Conservation (phyloP, 2,113 vertebrate species). For the Carlito syrichta region DNA sequence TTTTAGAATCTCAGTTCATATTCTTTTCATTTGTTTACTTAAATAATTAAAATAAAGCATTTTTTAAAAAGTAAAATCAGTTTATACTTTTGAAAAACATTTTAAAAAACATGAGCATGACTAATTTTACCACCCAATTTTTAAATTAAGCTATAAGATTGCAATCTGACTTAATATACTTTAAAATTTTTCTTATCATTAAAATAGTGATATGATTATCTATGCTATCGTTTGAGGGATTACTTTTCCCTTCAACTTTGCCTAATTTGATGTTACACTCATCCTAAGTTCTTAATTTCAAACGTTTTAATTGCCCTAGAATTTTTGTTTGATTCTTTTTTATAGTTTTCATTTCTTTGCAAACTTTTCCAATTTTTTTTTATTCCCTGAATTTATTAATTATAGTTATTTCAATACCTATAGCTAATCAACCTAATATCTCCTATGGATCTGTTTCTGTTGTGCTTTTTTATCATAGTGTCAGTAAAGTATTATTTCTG, state of each 20-base stretch:
- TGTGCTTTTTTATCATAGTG: not conserved
- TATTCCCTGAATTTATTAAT: not conserved
- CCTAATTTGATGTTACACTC: not conserved
- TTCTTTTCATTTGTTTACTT: not conserved
- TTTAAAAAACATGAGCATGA: not conserved
- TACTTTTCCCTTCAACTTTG: not conserved
- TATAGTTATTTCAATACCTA: not conserved
- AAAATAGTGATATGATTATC: no score
- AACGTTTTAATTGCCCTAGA: not conserved
- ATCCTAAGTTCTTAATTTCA: not conserved
- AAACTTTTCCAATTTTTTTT: not conserved
- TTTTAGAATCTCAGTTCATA: not conserved
- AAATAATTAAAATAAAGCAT: not conserved
- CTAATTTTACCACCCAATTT: conserved; percentile 10
- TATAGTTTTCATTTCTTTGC: not conserved
- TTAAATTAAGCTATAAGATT: not conserved
- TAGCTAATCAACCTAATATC: not conserved
- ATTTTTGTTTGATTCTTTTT: not conserved
- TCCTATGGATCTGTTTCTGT: not conserved
- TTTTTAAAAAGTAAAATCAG: not conserved
- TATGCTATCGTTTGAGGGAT: no score
- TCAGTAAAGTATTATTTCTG: not conserved
- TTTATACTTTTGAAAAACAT: not conserved
- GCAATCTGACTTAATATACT: not conserved
- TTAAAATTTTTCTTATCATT: no score